Conservation (phyloP, 2,113 vertebrate genomes). For the Upupa epops region DNA sequence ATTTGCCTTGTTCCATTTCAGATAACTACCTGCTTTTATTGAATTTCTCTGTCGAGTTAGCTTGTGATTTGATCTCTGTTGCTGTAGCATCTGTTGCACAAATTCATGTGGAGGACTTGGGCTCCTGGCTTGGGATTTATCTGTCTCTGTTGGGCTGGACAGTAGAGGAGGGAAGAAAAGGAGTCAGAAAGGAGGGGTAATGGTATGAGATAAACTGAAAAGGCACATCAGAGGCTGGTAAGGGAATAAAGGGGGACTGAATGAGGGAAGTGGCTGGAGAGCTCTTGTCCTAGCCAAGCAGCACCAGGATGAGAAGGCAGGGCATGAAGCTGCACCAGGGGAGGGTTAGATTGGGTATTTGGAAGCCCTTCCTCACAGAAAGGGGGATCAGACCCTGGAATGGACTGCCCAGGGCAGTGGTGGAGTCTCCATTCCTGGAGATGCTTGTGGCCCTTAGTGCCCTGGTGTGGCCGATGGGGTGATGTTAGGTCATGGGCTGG, state of each 20-base stretch:
- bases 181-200: conserved; percentile 1
- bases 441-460: no score
- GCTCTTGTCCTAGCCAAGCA: no score
- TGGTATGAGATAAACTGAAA: conserved; percentile 2
- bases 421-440: no score
- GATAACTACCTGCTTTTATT: conserved; percentile 19
- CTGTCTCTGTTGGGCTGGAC: conserved; percentile 45
- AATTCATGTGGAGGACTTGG: conserved; percentile 21
- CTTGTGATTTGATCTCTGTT: conserved; percentile 39
- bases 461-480: no score
- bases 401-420: no score
- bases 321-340: no score
- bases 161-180: not conserved
- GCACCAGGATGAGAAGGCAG: no score
- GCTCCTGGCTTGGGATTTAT: conserved; percentile 53
- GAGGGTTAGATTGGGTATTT: no score
- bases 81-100: not conserved
- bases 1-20: conserved; percentile 46
- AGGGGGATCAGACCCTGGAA: no score
- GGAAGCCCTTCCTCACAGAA: no score
- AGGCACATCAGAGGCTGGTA: not conserved
- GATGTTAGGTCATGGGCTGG: no score
- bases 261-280: not conserved
- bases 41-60: not conserved
- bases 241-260: not conserved